Evolutionary conservation across 2,888 invertebrate genomes (phyloP).

Genomic region (Seladonia tumulorum): DNA sequence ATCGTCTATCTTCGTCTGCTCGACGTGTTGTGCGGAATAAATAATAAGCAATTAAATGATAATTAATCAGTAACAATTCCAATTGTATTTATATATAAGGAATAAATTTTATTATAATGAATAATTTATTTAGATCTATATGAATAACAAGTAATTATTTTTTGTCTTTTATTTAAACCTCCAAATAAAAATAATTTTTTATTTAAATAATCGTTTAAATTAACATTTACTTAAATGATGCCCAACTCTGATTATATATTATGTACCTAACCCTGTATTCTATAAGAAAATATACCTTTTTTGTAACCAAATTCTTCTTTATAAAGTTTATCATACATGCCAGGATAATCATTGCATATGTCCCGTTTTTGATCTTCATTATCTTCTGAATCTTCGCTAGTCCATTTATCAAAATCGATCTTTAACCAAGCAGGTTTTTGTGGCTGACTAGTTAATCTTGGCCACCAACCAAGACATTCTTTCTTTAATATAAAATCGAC

Average conservation of each 20-base stretch:
- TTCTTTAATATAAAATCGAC: conserved; percentile 92
- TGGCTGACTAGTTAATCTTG: conserved; percentile 91
- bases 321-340: conserved; percentile 90
- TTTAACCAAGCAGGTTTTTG: conserved; percentile 96
- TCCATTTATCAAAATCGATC: conserved; percentile 97
- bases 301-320: conserved; percentile 92
- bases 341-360: conserved; percentile 91
- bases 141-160: too few relatives aligned
- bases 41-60: too few relatives aligned
- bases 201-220: too few relatives aligned
- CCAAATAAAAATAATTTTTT: too few relatives aligned
- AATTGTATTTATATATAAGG: too few relatives aligned
- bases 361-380: conserved; percentile 88
- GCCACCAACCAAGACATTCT: conserved; percentile 91
- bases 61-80: too few relatives aligned
- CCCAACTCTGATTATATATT: too few relatives aligned
- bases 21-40: too few relatives aligned
- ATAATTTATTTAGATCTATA: too few relatives aligned
- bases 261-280: background rate
- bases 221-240: too few relatives aligned
- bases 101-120: too few relatives aligned
- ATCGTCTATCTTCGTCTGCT: background rate
- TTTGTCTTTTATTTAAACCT: too few relatives aligned
- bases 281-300: conserved; percentile 86
- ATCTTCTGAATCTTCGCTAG: conserved; percentile 89